Conservation (phyloP, 2,797 vertebrate genomes). For the Kryptopterus vitreolus region DNA sequence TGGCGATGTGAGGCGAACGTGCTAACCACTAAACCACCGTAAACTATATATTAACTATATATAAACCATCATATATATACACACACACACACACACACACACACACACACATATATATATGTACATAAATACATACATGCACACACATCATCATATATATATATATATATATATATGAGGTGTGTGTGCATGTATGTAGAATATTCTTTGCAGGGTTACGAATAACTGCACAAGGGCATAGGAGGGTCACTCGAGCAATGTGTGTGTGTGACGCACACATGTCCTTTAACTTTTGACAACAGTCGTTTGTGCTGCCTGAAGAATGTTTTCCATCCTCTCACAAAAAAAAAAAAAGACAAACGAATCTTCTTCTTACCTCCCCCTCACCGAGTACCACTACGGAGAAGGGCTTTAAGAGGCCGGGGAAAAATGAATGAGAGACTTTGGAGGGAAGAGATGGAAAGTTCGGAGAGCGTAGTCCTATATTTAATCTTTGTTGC, state of each 20-base stretch:
- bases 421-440: slow-evolving; percentile 21
- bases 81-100: too few species aligned
- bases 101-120: too few species aligned
- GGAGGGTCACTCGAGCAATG: slow-evolving; percentile 56
- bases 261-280: slow-evolving; percentile 62
- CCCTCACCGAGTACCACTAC: slow-evolving; percentile 42
- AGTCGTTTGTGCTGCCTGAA: slow-evolving; percentile 69
- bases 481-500: slow-evolving; percentile 82
- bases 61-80: too few species aligned
- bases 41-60: too few species aligned
- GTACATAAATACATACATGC: too few species aligned
- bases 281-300: slow-evolving; percentile 73
- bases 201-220: slow-evolving; percentile 55
- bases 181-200: too few species aligned
- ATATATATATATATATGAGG: too few species aligned
- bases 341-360: slow-evolving; percentile 55
- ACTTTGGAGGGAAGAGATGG: slow-evolving; percentile 73
- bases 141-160: too few species aligned
- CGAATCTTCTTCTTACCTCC: slow-evolving; percentile 62
- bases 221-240: slow-evolving; percentile 60
- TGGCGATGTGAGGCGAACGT: too few species aligned
- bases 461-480: slow-evolving; percentile 74
- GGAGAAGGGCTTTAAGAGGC: not conserved
- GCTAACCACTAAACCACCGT: too few species aligned
- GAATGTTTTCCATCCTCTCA: slow-evolving; percentile 82